Evolutionary conservation across 1,140 invertebrate species (phyloP), one percentile per base, ranked within the genome.

Genomic region (Wasmannia auropunctata): DNA sequence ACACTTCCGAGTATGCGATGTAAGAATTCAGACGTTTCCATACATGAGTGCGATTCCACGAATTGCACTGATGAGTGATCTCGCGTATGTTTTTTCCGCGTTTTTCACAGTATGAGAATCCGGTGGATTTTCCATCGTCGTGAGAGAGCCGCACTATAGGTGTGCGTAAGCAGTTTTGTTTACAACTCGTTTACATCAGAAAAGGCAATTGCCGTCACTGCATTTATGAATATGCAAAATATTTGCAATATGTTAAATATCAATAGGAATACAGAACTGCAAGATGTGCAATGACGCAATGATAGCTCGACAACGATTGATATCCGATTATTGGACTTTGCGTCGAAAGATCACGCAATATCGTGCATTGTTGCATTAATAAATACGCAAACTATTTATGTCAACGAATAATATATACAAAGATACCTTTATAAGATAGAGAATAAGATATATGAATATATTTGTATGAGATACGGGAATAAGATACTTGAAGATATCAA

Each of bases 151-250:
- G 8, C 11, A n/a, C n/a, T n/a, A n/a, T n/a, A 43, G 43, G 11
- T 22, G 0, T 7, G 14, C 14, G n/a, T 67, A 76, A 28, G 19
- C 56, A 5, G 43, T 80, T 25, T 69, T 67, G 43, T 69, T 67
- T 19, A 54, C 28, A 51, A 28, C n/a, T 49, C 28, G 58, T 77
- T 46, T 25, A 34, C 40, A 22, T 34, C 37, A 31, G 10, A 76
- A 62, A 62, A 60, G 34, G 2, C 4, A 22, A 75, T 56, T 14
- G 10, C 6, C 0, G 5, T 40, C 14, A 10, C 14, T 2, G 58
- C n/a, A 37, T 0, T 77, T 34, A 77, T 62, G 7, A 77, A 77
- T 77, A 63, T 43, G 25, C n/a, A 74, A 63, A 63, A 31, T 46
- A 22, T 11, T 43, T 31, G 19, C 3, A 11, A 25, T 22, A 34